Conservation (phyloP, 2,888 invertebrate genomes). For the Conomelus anceps region DNA sequence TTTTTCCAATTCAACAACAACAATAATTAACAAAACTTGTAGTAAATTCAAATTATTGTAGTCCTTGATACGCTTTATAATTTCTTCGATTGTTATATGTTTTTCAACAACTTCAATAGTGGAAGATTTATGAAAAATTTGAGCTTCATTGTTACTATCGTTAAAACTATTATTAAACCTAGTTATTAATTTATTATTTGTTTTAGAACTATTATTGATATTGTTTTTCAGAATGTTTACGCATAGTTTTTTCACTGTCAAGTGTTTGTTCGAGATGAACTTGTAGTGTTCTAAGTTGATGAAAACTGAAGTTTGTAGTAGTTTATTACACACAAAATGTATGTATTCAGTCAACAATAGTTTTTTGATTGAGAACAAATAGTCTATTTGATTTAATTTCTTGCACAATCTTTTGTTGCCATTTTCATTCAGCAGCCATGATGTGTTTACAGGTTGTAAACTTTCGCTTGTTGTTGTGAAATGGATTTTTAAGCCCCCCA, state of each 20-base stretch:
- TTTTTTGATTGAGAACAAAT: not conserved
- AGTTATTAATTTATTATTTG: not conserved
- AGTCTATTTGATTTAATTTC: not conserved
- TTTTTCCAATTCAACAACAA: no score
- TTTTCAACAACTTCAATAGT: not conserved
- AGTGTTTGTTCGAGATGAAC: not conserved
- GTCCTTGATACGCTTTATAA: not conserved
- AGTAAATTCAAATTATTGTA: not conserved
- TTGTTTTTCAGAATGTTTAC: not conserved
- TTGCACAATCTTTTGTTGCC: not conserved
- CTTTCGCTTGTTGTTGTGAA: not conserved
- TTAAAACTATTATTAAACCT: not conserved
- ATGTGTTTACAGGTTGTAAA: no score
- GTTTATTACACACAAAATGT: not conserved
- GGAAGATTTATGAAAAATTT: not conserved
- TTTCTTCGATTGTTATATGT: not conserved
- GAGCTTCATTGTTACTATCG: not conserved
- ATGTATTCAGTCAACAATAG: no score
- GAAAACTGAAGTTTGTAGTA: no score
- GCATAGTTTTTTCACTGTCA: not conserved
- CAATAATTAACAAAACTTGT: no score
- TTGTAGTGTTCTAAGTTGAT: no score
- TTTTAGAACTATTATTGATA: not conserved
- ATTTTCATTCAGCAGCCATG: not conserved
- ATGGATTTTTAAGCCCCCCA: not conserved